phyloP scores from a whole-genome alignment of 2,888 invertebrate genomes.

The Notocelia uddmanniana region DNA sequence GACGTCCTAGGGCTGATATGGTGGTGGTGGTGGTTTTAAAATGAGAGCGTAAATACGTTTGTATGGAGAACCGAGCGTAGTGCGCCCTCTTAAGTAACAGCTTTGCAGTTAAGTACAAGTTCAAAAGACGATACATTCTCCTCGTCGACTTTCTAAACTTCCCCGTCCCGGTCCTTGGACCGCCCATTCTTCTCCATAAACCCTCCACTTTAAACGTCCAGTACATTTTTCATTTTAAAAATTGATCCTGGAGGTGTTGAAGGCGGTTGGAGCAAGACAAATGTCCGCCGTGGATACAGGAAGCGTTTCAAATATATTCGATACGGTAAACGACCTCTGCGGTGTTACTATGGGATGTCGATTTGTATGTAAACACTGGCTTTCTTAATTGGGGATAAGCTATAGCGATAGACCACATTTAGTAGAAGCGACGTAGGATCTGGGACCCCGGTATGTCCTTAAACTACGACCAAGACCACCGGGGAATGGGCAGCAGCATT shows the following conservation, averaged over 20 bases:
- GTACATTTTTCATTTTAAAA: constrained; percentile 34
- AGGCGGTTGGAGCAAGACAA: constrained; percentile 40
- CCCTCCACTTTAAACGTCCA: constrained; percentile 16
- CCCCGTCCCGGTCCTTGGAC: background rate
- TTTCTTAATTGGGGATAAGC: too few relatives aligned
- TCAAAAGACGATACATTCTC: constrained; percentile 13
- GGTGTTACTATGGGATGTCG: constrained; percentile 27
- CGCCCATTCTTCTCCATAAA: constrained; percentile 18
- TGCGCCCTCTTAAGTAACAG: too few relatives aligned
- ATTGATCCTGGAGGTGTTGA: constrained; percentile 41
- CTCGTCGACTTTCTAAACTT: background rate
- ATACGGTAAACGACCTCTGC: constrained; percentile 44
- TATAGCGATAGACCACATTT: too few relatives aligned
- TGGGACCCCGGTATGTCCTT: too few relatives aligned
- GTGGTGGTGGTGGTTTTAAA: too few relatives aligned
- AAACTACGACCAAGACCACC: too few relatives aligned
- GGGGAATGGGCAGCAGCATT: too few relatives aligned
- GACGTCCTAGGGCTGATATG: too few relatives aligned
- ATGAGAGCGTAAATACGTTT: too few relatives aligned
- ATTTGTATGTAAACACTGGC: background rate
- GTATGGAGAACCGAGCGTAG: too few relatives aligned
- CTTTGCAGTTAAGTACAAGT: background rate
- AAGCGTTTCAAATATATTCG: constrained; percentile 44
- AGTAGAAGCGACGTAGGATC: too few relatives aligned
- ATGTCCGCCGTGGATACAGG: constrained; percentile 31